These are phyloP conservation scores for Ctena decussata DNA, from an alignment of 2,888 invertebrate species.

Conservation along the genomic window DNA sequence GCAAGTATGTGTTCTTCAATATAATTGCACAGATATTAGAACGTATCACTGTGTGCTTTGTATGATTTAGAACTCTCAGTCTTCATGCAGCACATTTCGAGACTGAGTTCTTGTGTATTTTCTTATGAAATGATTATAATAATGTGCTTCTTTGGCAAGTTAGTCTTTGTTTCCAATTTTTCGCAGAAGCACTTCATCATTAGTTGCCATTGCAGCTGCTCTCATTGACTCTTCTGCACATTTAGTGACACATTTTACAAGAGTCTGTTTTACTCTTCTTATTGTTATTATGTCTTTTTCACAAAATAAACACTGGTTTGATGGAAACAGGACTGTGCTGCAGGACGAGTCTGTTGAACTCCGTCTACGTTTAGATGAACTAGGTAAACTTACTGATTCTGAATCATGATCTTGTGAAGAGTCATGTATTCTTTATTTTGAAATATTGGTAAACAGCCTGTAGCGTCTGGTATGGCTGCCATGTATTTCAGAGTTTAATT, in stretches of 20 bases:
- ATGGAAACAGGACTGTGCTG: conserved; percentile 16
- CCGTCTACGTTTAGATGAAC: not conserved
- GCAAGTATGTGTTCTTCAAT: conserved; percentile 29
- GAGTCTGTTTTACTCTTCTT: conserved; percentile 23
- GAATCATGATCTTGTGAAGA: not conserved
- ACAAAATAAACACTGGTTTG: conserved; percentile 44
- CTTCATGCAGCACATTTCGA: not conserved
- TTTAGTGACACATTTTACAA: conserved; percentile 42
- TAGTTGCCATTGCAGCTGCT: conserved; percentile 1
- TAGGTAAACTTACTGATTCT: not conserved
- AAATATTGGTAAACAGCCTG: conserved; percentile 12
- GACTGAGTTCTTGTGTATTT: conserved; percentile 30
- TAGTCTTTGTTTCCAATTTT: conserved; percentile 30
- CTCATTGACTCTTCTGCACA: conserved; percentile 39
- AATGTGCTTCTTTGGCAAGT: conserved; percentile 34
- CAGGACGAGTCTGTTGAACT: not conserved
- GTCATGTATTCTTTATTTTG: not conserved
- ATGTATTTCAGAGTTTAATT: not conserved
- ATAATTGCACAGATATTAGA: conserved; percentile 23
- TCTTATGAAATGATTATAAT: conserved; percentile 34
- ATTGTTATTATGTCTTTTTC: conserved; percentile 31
- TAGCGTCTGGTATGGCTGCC: conserved; percentile 20
- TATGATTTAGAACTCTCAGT: conserved; percentile 4
- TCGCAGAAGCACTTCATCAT: conserved; percentile 21
- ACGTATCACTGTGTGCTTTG: conserved; percentile 20